Conservation (phyloP, 2,113 vertebrate species). For the Corythornis cristatus region DNA sequence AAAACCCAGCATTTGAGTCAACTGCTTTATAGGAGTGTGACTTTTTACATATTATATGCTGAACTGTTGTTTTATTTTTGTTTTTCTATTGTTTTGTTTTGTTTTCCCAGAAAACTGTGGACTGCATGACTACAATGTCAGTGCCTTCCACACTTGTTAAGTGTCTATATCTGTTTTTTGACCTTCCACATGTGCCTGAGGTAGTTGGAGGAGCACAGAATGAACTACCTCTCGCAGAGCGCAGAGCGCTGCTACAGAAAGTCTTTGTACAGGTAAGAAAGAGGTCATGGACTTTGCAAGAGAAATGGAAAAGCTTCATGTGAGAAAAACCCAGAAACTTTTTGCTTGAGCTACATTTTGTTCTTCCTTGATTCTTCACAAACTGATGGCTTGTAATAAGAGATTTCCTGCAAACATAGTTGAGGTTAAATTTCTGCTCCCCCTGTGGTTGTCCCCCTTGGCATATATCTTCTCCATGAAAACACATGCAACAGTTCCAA, state of each 20-base stretch:
- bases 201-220: slow-evolving; percentile 88
- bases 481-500: neutral
- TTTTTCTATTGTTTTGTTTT: slow-evolving; percentile 15
- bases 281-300: neutral
- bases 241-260: slow-evolving; percentile 93
- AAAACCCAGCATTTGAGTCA: neutral
- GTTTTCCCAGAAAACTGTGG: slow-evolving; percentile 92
- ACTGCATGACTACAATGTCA: slow-evolving; percentile 99
- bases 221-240: slow-evolving; percentile 92
- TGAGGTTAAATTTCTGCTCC: neutral
- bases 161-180: slow-evolving; percentile 99
- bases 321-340: neutral
- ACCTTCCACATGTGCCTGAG: slow-evolving; percentile 96
- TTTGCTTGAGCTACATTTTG: neutral
- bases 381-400: neutral
- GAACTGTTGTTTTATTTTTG: neutral
- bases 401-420: neutral
- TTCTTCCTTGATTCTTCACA: neutral
- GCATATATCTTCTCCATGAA: neutral
- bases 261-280: slow-evolving; percentile 94
- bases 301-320: neutral
- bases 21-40: rapidly evolving
- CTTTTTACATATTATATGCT: neutral
- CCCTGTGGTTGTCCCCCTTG: neutral
- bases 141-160: slow-evolving; percentile 98